Percentiles rank a stretch among this genome's conserved stretches.
Conservation (phyloP, 2,888 invertebrate species). For the Pollenia angustigena region DNA sequence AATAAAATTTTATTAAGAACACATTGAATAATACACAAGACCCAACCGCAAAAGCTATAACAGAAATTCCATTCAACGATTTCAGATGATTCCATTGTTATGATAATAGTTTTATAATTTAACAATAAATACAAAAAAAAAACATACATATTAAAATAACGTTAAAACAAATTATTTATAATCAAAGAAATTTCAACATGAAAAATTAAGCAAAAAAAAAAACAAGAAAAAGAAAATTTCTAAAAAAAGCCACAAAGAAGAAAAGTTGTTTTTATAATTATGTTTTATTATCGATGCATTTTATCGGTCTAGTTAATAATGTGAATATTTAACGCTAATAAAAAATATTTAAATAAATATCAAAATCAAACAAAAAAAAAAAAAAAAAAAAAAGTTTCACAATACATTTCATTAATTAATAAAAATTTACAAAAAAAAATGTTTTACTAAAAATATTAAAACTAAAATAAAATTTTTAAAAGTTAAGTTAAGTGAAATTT, state of each 20-base stretch:
- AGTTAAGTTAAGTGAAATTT: slow-evolving; percentile 57
- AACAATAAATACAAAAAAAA: slow-evolving; percentile 9
- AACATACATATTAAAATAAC: slow-evolving; percentile 39
- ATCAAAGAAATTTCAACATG: slow-evolving; percentile 47
- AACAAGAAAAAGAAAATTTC: slow-evolving; percentile 5
- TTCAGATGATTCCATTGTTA: slow-evolving; percentile 58
- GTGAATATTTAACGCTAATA: slow-evolving; percentile 45
- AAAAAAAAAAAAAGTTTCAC: slow-evolving; percentile 18
- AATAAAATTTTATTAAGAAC: slow-evolving; percentile 43
- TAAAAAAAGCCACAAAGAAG: slow-evolving; percentile 42
- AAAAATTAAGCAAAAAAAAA: slow-evolving; percentile 9
- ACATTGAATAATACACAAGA: slow-evolving; percentile 29
- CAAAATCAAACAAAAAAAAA: slow-evolving; percentile 14
- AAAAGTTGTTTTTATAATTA: slow-evolving; percentile 48
- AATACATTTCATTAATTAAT: slow-evolving; percentile 13
- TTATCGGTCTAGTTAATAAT: slow-evolving; percentile 72
- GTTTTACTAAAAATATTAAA: neutral
- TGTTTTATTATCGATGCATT: slow-evolving; percentile 55
- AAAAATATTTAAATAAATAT: neutral
- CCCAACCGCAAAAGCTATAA: slow-evolving; percentile 9
- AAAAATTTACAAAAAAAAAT: slow-evolving; percentile 4
- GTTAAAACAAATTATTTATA: slow-evolving; percentile 64
- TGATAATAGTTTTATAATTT: slow-evolving; percentile 68
- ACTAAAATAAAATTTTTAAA: neutral
- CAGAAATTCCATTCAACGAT: slow-evolving; percentile 8